A percentile compares a stretch with the other conserved stretches of the same genome.
These are phyloP conservation scores for Alosa alosa DNA, from an alignment of 2,113 vertebrate genomes.

Conservation along the genomic window DNA sequence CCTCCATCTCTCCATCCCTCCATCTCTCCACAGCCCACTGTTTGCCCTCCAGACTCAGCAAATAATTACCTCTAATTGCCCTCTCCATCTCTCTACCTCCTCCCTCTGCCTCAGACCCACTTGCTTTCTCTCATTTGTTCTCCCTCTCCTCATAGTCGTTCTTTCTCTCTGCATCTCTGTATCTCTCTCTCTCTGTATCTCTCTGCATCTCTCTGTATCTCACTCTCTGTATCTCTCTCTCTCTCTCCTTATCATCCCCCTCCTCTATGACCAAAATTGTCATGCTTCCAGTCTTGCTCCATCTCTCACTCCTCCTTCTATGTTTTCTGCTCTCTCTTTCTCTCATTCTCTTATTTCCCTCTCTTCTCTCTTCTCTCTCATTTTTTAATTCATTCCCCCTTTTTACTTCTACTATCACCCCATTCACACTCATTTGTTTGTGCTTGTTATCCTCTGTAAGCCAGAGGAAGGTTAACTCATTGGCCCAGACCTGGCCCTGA, in stretches of 20 bases:
- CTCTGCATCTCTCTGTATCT: background rate
- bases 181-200: background rate
- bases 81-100: no score
- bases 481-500: background rate
- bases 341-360: background rate
- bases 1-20: no score
- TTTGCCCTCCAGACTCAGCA: no score
- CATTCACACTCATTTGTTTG: conserved; percentile 5
- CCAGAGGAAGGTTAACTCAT: background rate
- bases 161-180: background rate
- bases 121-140: background rate
- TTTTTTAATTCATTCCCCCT: background rate
- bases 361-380: background rate
- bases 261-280: background rate
- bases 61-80: no score
- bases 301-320: background rate
- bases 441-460: background rate
- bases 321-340: background rate
- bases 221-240: background rate
- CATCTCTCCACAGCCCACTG: no score
- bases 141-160: background rate
- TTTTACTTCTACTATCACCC: background rate
- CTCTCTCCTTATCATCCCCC: background rate
- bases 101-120: no score
- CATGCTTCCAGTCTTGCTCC: background rate